Evolutionary conservation across 2,113 vertebrate genomes (phyloP), one percentile per base, ranked within the genome.

Genomic region (Catharus bicknelli): DNA sequence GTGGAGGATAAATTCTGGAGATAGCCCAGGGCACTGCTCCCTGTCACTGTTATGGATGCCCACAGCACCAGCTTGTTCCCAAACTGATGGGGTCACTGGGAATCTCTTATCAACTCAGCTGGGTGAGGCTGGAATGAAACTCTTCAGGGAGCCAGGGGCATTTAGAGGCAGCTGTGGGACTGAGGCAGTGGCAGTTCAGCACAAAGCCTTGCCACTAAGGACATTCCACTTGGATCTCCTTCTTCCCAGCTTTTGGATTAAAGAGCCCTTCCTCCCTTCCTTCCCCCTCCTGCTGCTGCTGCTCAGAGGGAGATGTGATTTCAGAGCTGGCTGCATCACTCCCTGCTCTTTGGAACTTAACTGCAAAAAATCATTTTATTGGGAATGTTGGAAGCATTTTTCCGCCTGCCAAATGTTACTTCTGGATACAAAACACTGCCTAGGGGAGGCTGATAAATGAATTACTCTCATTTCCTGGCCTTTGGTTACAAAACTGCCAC

Each of bases 361-460:
- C 78, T 53, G 16, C 40, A 23, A 62, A 51, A 88, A 78, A 40
- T 18, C 18, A n/a, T 61, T 88, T 81, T 27, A 66, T 38, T 89
- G 77, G 64, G 73, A 85, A 53, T 10, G 0, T 23, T 66, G 50
- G 66, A 54, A 73, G 25, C 50, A 1, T 88, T 95, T 69, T 87
- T n/a, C 84, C 29, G 6, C 63, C 92, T 92, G 86, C 92, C 91
- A 93, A 84, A 90, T 90, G 86, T 92, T 90, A 4, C 68, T 81
- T 68, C 53, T 84, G 54, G n/a, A 50, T n/a, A 14, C 1, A 0
- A 64, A 45, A 5, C 45, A 1, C 36, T 64, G 69, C 77, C 64
- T 57, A n/a, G 34, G 57, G 77, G 43, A 92, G 45, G 58, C 83
- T 32, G 68, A 34, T 84, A 93, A 96, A 82, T 5, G 1, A 12